Conservation (phyloP, 1,140 invertebrate species). For the Drosophila pectinifera region DNA sequence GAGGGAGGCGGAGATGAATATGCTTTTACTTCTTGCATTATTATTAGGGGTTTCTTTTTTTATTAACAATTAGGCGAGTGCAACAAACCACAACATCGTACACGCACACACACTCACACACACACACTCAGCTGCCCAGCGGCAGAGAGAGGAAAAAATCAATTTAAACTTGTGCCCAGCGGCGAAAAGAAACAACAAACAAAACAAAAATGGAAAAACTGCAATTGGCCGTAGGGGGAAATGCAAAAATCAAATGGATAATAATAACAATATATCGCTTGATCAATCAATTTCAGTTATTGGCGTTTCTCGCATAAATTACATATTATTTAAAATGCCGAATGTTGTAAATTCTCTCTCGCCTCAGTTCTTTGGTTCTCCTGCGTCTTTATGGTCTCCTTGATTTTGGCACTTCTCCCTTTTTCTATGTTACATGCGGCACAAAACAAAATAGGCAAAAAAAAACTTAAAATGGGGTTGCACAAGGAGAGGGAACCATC, state of each 20-base stretch:
- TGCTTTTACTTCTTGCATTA: slow-evolving; percentile 2
- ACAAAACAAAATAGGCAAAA: slow-evolving; percentile 37
- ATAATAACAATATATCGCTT: slow-evolving; percentile 27
- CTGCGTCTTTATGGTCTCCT: slow-evolving; percentile 13
- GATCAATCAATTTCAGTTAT: slow-evolving; percentile 28
- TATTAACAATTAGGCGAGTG: slow-evolving; percentile 41
- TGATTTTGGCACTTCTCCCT: slow-evolving; percentile 19
- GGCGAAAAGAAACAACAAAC: slow-evolving; percentile 46
- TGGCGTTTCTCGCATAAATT: slow-evolving; percentile 8
- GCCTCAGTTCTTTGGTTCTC: slow-evolving; percentile 7
- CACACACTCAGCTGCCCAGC: slow-evolving; percentile 8
- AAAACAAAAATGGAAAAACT: slow-evolving; percentile 26
- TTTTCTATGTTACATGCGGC: slow-evolving; percentile 27
- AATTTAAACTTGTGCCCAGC: slow-evolving; percentile 66
- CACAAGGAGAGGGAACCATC: slow-evolving; percentile 3
- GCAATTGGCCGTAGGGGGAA: slow-evolving; percentile 14
- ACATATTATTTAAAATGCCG: background rate
- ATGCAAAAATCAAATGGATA: slow-evolving; percentile 7
- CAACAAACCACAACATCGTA: slow-evolving; percentile 45
- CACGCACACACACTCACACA: slow-evolving; percentile 3
- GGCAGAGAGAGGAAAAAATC: slow-evolving; percentile 41
- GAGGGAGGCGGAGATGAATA: background rate
- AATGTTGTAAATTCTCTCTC: background rate
- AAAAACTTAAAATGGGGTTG: slow-evolving; percentile 25
- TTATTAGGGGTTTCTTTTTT: background rate